These are phyloP conservation scores for Polypedilum pembai DNA, from an alignment of 1,140 invertebrate species.

Conservation along the genomic window DNA sequence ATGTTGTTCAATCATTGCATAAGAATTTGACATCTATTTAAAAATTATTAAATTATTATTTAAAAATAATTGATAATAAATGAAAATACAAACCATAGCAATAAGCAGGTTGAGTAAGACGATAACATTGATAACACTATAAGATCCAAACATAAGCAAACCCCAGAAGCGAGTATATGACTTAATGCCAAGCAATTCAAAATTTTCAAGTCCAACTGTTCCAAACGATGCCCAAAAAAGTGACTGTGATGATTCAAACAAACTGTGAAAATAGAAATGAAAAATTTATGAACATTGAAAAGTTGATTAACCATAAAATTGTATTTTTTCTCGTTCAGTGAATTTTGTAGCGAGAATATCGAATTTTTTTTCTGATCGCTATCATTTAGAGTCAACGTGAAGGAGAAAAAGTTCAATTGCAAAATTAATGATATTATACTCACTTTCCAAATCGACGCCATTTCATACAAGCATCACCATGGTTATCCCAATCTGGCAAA, in stretches of 20 bases:
- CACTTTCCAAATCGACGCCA: conserved; percentile 64
- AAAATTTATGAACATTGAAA: conserved; percentile 19
- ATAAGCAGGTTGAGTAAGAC: conserved; percentile 79
- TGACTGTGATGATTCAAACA: conserved; percentile 85
- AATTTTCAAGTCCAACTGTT: conserved; percentile 69
- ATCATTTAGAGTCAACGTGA: too few relatives aligned
- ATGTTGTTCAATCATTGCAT: conserved; percentile 72
- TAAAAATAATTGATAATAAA: background rate
- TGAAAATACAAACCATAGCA: conserved; percentile 54
- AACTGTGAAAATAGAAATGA: conserved; percentile 48
- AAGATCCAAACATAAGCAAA: conserved; percentile 71
- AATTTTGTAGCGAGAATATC: too few relatives aligned
- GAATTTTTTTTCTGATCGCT: too few relatives aligned
- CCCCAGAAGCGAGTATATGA: conserved; percentile 74
- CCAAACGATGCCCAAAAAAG: conserved; percentile 88
- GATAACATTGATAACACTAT: conserved; percentile 77
- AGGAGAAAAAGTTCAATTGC: too few relatives aligned
- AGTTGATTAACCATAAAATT: conserved; percentile 15
- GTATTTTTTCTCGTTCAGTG: background rate
- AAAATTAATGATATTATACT: conserved; percentile 32
- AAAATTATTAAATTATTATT: background rate
- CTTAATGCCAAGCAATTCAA: conserved; percentile 68
- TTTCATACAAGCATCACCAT: conserved; percentile 64
- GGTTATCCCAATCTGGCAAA: conserved; percentile 55
- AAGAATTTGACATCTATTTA: conserved; percentile 75